These are phyloP conservation scores for Brachionus calyciflorus DNA, from an alignment of 1,140 invertebrate genomes.

Conservation along the genomic window DNA sequence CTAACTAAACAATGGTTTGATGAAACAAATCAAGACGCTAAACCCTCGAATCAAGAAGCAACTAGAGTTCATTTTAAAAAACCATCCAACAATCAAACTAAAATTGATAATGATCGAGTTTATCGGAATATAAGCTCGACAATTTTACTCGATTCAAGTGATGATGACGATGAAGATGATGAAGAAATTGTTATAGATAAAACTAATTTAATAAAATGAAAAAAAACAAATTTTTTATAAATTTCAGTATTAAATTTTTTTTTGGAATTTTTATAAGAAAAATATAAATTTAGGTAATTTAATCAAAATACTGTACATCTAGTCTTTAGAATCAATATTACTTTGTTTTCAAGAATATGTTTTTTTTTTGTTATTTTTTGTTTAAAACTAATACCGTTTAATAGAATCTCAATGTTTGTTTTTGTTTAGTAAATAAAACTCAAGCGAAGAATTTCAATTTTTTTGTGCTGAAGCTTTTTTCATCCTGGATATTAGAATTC, in stretches of 20 bases:
- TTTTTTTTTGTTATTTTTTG: background rate
- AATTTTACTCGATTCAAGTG: slow-evolving; percentile 36
- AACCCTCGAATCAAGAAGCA: background rate
- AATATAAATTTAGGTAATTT: no score
- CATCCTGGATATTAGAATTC: no score
- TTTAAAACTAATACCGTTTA: no score
- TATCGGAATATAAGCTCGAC: slow-evolving; percentile 26
- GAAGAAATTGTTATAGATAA: slow-evolving; percentile 22
- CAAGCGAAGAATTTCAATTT: background rate
- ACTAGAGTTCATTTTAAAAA: slow-evolving; percentile 32
- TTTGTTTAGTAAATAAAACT: no score
- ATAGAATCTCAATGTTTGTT: no score
- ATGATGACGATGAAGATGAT: slow-evolving; percentile 34
- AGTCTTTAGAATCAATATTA: background rate
- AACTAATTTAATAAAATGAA: slow-evolving; percentile 24
- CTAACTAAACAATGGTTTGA: slow-evolving; percentile 94
- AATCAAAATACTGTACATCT: background rate
- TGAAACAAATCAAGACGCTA: slow-evolving; percentile 56
- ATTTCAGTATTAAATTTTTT: no score
- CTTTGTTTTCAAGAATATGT: background rate
- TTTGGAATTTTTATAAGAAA: no score
- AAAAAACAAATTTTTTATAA: no score
- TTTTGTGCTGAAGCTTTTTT: no score
- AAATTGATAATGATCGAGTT: slow-evolving; percentile 11
- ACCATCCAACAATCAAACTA: background rate